Evolutionary conservation across 1,140 invertebrate genomes (phyloP).

Genomic region (Trachymyrmex septentrionalis): DNA sequence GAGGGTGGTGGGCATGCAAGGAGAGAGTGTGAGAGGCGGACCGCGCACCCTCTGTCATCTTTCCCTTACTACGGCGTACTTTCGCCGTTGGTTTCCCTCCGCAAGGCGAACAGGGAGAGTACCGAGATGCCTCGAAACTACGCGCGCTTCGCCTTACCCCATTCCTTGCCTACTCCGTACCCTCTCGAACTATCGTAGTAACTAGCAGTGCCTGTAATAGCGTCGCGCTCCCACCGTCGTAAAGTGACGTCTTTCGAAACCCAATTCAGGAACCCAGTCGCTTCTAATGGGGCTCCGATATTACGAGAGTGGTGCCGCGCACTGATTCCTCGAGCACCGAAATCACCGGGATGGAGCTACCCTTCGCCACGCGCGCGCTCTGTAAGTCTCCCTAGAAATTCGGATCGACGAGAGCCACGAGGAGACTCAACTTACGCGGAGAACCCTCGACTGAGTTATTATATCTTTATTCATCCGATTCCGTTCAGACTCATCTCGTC

Average conservation of each 20-base stretch:
- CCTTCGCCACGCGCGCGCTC: slow-evolving; percentile 37
- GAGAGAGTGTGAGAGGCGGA: slow-evolving; percentile 3
- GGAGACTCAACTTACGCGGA: slow-evolving; percentile 27
- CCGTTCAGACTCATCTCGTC: background rate
- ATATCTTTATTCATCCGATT: slow-evolving; percentile 26
- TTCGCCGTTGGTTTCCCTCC: slow-evolving; percentile 65
- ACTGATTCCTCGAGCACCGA: slow-evolving; percentile 72
- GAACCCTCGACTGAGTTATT: slow-evolving; percentile 49
- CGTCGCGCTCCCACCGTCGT: slow-evolving; percentile 78
- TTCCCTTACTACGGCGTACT: slow-evolving; percentile 70
- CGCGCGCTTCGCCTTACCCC: slow-evolving; percentile 67
- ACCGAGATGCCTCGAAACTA: slow-evolving; percentile 80
- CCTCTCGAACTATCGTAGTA: slow-evolving; percentile 77
- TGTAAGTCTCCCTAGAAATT: slow-evolving; percentile 61
- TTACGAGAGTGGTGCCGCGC: slow-evolving; percentile 71
- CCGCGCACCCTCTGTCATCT: slow-evolving; percentile 69
- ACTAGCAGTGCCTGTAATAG: slow-evolving; percentile 83
- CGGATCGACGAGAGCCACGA: slow-evolving; percentile 29
- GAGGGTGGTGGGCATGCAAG: slow-evolving; percentile 25
- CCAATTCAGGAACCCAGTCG: slow-evolving; percentile 76
- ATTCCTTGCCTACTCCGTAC: slow-evolving; percentile 65
- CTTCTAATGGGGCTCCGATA: slow-evolving; percentile 77
- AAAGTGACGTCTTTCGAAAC: slow-evolving; percentile 82
- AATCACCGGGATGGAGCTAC: slow-evolving; percentile 31
- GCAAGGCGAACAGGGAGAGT: slow-evolving; percentile 72